Evolutionary conservation across 2,888 invertebrate species (phyloP), one percentile per base, ranked within the genome.

Genomic region (Adelognathus sp.): DNA sequence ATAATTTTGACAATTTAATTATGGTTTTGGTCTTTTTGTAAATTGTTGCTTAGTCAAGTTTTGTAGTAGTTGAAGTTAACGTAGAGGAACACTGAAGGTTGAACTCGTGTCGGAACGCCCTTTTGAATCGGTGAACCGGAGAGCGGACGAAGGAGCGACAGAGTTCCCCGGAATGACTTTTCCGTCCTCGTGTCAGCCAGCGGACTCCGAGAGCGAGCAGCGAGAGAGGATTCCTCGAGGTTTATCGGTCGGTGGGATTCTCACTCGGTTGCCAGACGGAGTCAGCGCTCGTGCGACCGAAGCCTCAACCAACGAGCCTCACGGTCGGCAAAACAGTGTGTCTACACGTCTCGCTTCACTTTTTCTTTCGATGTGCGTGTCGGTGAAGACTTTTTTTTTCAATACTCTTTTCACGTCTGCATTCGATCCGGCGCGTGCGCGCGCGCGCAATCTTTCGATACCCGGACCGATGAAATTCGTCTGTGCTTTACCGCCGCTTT

Each of bases 101-200:
- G n/a, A 33, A 14, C 61, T 39, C 67, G 54, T 46, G 64, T 63
- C 21, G 69, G 52, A 78, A 78, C 78, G 78, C 69, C 78, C 69
- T 74, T 78, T 39, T 64, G 39, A 64, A 50, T 44, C 54, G 24
- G 52, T 27, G 54, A n/a, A 44, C 24, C 16, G 54, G 64, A n/a
- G n/a, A 77, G 52, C 71, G 66, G 56, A 72, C 71, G 71, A 56
- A 31, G 21, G 58, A 50, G 64, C 66, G 44, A n/a, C n/a, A n/a
- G n/a, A n/a, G n/a, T n/a, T n/a, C n/a, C n/a, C n/a, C 70, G 54
- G 63, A 69, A 9, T 69, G 74, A 79, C 71, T 79, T 79, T 75
- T 79, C 67, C 75, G 79, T 79, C 71, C 71, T 75, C 79, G 79
- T 71, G 79, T 79, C 75, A 71, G 75, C 75, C 71, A 75, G 79